Conservation (phyloP, 2,797 vertebrate genomes). For the Eulemur coronatus region DNA sequence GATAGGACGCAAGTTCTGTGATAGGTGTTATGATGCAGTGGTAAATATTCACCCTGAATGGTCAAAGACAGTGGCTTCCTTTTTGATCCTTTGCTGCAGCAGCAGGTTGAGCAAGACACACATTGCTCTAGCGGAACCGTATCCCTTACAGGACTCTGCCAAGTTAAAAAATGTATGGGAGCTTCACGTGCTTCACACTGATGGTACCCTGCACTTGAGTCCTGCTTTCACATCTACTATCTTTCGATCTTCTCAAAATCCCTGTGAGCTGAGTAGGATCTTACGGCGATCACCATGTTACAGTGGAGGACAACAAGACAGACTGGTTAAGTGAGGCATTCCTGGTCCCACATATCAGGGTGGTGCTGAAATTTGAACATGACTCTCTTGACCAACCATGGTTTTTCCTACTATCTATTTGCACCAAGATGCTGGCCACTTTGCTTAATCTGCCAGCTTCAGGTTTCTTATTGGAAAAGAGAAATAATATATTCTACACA, state of each 20-base stretch:
- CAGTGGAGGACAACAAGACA: not conserved
- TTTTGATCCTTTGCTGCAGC: not conserved
- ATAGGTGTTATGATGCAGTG: not conserved
- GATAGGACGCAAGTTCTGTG: not conserved
- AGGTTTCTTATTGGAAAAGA: not conserved
- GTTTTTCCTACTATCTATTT: not conserved
- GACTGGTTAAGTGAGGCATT: not conserved
- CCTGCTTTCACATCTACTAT: not conserved
- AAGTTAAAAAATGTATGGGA: not conserved
- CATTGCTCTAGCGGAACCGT: not conserved
- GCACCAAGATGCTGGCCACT: not conserved
- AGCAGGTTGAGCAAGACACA: not conserved
- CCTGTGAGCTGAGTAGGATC: not conserved
- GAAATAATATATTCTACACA: not conserved
- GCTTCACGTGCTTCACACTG: not conserved
- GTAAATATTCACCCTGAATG: not conserved
- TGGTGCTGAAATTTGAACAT: not conserved
- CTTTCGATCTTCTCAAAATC: not conserved
- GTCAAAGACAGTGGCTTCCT: not conserved
- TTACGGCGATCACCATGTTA: not conserved
- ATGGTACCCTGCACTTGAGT: not conserved
- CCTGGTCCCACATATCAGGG: not conserved
- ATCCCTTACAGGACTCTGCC: not conserved
- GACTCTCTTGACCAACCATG: not conserved
- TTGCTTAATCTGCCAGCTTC: not conserved